These are phyloP conservation scores for Bacillus rossius DNA, from an alignment of 1,140 invertebrate species.

Conservation along the genomic window DNA sequence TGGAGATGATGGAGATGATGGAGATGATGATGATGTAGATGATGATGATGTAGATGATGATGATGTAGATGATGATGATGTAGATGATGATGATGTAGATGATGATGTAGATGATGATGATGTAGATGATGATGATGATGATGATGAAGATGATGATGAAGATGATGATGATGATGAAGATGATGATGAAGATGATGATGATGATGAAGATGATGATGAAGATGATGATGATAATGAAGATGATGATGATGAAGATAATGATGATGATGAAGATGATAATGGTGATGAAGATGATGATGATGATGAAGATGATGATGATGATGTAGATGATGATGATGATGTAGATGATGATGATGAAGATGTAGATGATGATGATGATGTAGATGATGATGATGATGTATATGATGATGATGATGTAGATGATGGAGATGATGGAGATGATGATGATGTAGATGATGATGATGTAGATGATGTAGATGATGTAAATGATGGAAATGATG, in stretches of 20 bases:
- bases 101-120: not conserved
- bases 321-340: not conserved
- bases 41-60: not conserved
- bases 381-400: not conserved
- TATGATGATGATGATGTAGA: not conserved
- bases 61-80: conserved; percentile 3
- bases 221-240: not conserved
- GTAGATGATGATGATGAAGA: not conserved
- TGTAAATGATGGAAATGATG: not conserved
- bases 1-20: not conserved
- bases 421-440: not conserved
- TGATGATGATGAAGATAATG: not conserved
- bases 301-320: too few species aligned
- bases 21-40: not conserved
- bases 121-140: too few species aligned
- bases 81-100: not conserved
- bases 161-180: not conserved
- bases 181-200: not conserved
- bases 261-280: not conserved
- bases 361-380: not conserved
- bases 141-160: too few species aligned
- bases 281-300: not conserved
- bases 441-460: not conserved
- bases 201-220: not conserved
- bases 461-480: conserved; percentile 5